These are phyloP conservation scores for Automeris io DNA, from an alignment of 2,888 invertebrate species.

Conservation along the genomic window DNA sequence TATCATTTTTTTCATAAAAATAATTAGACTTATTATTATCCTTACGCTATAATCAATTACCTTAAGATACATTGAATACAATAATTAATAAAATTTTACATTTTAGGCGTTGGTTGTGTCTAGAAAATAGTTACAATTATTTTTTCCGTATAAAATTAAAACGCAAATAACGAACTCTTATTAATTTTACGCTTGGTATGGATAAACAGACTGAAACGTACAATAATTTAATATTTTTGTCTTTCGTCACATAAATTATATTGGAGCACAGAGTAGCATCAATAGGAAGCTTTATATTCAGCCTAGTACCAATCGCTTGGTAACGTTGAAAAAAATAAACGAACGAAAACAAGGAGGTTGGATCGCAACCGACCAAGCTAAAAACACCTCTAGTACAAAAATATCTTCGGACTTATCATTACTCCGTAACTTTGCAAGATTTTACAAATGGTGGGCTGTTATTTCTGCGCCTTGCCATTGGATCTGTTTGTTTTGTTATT, in stretches of 20 bases:
- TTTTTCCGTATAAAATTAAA: too few relatives aligned
- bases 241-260: not conserved
- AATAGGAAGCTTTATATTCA: constrained; percentile 35
- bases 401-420: constrained; percentile 20
- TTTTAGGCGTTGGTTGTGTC: too few relatives aligned
- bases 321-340: constrained; percentile 49
- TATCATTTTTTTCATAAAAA: too few relatives aligned
- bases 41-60: too few relatives aligned
- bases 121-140: too few relatives aligned
- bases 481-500: constrained; percentile 18
- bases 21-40: too few relatives aligned
- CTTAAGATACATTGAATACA: too few relatives aligned
- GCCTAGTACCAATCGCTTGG: constrained; percentile 43
- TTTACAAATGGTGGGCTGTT: constrained; percentile 27
- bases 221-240: not conserved
- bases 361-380: constrained; percentile 38
- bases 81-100: too few relatives aligned
- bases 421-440: constrained; percentile 17
- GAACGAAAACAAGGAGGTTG: constrained; percentile 67
- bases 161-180: too few relatives aligned
- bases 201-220: not conserved
- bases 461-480: constrained; percentile 15
- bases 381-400: constrained; percentile 44
- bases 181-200: not conserved
- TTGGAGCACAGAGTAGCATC: constrained; percentile 15